Base-by-base conservation (phyloP, 92 coral and sea anemone species). In the Parazoanthus swiftii region DNA sequence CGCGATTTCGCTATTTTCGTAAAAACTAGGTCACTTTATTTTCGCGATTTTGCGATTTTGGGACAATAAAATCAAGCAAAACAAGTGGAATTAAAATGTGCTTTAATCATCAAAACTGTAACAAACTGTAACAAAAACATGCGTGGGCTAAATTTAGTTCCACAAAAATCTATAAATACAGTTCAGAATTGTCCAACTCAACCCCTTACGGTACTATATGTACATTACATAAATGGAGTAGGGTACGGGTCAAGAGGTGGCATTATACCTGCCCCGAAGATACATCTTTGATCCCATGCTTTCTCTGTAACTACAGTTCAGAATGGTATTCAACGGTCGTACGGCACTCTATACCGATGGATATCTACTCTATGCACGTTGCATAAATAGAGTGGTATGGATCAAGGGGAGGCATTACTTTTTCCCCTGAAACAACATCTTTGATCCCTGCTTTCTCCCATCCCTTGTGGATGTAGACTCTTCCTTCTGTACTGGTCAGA, bases 401-500 rank as follows among this genome's bases (percentile, higher is more conserved):
- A 44, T 85, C 88, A 29, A 50, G 42, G 16, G 89, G 82, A 23
- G 81, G 81, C 13, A 85, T 65, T 21, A 14, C 68, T 85, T 70
- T 66, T 14, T 29, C 50, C 33, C 88, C 79, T 26, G 43, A 38
- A 44, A 85, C 50, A 50, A 85, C 51, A 43, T 44, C 81, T 16
- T 33, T 44, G 58, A 85, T 29, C 33, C 33, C 33, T 29, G 33
- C 33, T 85, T 85, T 85, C 82, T 85, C 81, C 89, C 81, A 85
- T 72, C 89, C 82, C 72, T 85, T 74, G 66, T 37, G 50, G 48
- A 48, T 73, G 43, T 48, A 85, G 59, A 33, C 58, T 23, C 72
- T 74, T 74, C 89, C 81, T 46, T 85, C 89, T 44, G 82, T 50
- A 71, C 82, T 63, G 42, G 89, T 73, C 38, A 86, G 46, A 71